These are phyloP conservation scores for Drosophila asahinai DNA, from an alignment of 1,140 invertebrate genomes.

Conservation along the genomic window DNA sequence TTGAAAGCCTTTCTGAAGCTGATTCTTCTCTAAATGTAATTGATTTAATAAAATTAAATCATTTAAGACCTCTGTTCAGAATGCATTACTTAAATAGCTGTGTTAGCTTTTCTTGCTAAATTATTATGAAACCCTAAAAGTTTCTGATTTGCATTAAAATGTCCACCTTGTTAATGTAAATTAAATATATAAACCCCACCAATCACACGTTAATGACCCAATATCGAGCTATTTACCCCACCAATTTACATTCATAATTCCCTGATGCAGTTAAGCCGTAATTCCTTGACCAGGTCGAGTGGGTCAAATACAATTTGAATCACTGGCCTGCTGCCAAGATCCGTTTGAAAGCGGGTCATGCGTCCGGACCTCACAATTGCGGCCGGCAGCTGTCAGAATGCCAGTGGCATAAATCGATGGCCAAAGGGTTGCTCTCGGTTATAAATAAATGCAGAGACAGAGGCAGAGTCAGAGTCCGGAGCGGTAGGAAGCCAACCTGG, in stretches of 20 bases:
- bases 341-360: conserved; percentile 37
- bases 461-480: not conserved
- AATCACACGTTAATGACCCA: conserved; percentile 3
- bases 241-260: conserved; percentile 46
- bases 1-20: not conserved
- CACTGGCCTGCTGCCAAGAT: conserved; percentile 29
- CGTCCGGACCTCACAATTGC: conserved; percentile 27
- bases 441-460: conserved; percentile 43
- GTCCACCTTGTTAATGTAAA: no score
- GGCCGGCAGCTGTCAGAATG: conserved; percentile 33
- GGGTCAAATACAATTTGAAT: conserved; percentile 11
- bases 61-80: not conserved
- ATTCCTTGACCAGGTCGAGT: conserved; percentile 26
- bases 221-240: conserved; percentile 13
- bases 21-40: not conserved
- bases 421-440: conserved; percentile 46
- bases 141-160: not conserved
- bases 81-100: not conserved
- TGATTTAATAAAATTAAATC: not conserved
- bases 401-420: conserved; percentile 47
- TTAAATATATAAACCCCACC: not conserved
- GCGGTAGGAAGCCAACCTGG: conserved; percentile 1
- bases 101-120: no score
- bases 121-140: no score
- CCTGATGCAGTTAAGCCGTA: conserved; percentile 19